phyloP scores from a whole-genome alignment of 2,888 invertebrate species.

The Apodemia hepburni region DNA sequence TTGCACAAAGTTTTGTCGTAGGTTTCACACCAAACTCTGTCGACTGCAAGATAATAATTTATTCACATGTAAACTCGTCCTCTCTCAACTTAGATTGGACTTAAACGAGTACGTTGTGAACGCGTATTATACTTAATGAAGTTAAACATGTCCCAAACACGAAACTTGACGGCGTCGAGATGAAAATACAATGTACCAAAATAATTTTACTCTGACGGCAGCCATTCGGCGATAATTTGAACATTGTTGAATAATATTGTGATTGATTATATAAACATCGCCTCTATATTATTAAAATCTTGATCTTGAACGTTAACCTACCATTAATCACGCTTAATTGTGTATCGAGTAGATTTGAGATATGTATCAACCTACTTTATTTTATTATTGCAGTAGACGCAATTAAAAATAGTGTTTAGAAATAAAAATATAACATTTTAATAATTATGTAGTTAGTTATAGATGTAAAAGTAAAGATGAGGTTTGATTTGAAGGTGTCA shows the following conservation, averaged over 20 bases:
- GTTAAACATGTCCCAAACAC: conserved; percentile 71
- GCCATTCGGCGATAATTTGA: conserved; percentile 9
- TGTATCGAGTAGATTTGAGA: not conserved
- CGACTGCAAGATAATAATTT: conserved; percentile 72
- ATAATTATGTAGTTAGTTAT: no score
- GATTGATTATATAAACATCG: conserved; percentile 12
- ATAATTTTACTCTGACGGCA: conserved; percentile 25
- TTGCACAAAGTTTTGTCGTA: conserved; percentile 17
- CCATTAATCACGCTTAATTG: not conserved
- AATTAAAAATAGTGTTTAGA: no score
- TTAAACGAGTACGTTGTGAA: conserved; percentile 76
- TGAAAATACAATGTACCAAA: conserved; percentile 26
- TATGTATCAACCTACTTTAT: not conserved
- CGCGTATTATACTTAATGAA: conserved; percentile 75
- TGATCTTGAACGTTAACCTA: not conserved
- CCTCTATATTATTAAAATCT: not conserved
- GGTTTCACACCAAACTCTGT: conserved; percentile 48
- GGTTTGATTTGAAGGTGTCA: no score
- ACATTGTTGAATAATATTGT: conserved; percentile 12
- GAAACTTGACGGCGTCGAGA: conserved; percentile 31
- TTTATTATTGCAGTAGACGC: not conserved
- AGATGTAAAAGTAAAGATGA: no score
- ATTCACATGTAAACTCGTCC: conserved; percentile 74
- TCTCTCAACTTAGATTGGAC: conserved; percentile 75
- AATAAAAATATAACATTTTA: no score